These are phyloP conservation scores for Cephus nigrinus DNA, from an alignment of 2,888 invertebrate species.

Conservation along the genomic window DNA sequence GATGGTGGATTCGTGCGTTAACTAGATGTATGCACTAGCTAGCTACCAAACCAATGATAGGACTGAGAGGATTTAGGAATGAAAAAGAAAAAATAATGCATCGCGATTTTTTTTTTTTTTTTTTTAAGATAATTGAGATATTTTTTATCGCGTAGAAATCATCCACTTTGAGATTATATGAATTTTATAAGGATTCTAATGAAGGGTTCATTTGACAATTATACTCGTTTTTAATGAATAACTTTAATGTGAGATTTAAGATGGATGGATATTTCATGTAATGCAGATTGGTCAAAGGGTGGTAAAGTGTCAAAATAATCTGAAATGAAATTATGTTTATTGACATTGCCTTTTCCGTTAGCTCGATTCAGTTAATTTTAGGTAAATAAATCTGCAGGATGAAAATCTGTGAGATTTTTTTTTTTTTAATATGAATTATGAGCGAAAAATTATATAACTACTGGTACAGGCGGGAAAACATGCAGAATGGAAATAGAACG, in stretches of 20 bases:
- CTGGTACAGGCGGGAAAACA: neutral
- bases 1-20: constrained; percentile 21
- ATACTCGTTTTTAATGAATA: neutral
- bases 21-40: constrained; percentile 32
- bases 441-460: neutral
- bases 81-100: neutral
- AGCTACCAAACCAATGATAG: constrained; percentile 39
- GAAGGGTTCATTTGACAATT: neutral
- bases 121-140: neutral
- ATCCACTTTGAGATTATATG: neutral
- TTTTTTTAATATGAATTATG: neutral
- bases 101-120: neutral
- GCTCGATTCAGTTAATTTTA: neutral
- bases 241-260: neutral
- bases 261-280: neutral
- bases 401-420: neutral
- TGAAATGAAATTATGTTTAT: constrained; percentile 4
- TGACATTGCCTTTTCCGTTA: constrained; percentile 5
- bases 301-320: constrained; percentile 11
- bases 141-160: neutral
- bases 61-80: neutral
- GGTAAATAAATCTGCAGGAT: neutral
- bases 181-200: neutral
- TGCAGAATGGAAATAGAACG: neutral
- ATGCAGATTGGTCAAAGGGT: neutral